Evolutionary conservation across 2,797 vertebrate species (phyloP).

Genomic region (Leuciscus waleckii): DNA sequence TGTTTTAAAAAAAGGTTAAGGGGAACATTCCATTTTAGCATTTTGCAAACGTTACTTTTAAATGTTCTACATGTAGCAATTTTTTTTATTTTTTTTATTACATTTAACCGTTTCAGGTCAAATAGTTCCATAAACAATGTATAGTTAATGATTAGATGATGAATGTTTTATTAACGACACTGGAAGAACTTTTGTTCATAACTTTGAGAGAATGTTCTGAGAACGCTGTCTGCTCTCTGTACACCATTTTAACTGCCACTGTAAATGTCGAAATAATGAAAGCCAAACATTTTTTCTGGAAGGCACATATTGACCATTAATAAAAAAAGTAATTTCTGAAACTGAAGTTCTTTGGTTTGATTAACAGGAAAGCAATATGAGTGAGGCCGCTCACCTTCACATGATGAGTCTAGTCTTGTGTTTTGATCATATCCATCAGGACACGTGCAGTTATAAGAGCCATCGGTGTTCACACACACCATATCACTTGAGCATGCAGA

Average conservation of each 20-base stretch:
- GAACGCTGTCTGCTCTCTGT: too few species aligned
- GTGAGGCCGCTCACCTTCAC: neutral
- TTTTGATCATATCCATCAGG: neutral
- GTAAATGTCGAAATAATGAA: neutral
- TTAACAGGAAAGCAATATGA: neutral
- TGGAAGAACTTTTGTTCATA: too few species aligned
- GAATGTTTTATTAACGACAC: too few species aligned
- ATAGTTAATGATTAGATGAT: too few species aligned
- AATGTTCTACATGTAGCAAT: neutral
- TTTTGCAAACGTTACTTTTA: neutral
- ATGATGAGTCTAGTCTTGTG: accelerated
- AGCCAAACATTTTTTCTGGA: neutral
- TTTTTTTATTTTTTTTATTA: too few species aligned
- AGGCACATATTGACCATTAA: neutral
- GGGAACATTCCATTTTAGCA: neutral
- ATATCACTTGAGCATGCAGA: neutral
- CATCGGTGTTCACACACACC: conserved; percentile 22
- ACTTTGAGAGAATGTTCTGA: too few species aligned
- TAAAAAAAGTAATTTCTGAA: neutral
- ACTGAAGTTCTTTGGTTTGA: neutral
- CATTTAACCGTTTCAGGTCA: neutral
- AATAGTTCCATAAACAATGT: neutral
- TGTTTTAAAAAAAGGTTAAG: too few species aligned
- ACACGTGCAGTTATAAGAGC: conserved; percentile 20
- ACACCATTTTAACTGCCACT: too few species aligned